Evolutionary conservation across 92 coral and sea anemone species (phyloP).

Genomic region (Paramuricea clavata): DNA sequence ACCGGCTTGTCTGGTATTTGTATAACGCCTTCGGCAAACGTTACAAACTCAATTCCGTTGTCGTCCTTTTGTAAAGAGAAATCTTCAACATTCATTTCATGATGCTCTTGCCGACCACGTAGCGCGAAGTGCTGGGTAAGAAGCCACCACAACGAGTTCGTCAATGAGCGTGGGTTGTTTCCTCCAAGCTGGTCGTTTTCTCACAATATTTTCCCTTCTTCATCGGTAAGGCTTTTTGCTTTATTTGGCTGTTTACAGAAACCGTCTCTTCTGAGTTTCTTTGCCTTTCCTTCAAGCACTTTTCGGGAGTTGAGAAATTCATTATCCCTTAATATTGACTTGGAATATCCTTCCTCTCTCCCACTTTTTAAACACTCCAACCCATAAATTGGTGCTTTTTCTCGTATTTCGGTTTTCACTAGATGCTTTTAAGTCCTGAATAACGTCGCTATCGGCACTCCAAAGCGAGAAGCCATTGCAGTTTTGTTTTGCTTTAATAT

Average conservation of each 20-base stretch:
- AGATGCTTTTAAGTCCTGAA: too few relatives aligned
- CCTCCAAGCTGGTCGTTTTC: constrained; percentile 43
- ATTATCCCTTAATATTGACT: too few relatives aligned
- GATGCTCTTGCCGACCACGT: constrained; percentile 60
- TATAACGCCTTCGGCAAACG: too few relatives aligned
- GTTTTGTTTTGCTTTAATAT: too few relatives aligned
- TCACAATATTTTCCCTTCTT: constrained; percentile 48
- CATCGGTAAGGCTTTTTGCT: background rate
- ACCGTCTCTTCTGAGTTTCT: constrained; percentile 7
- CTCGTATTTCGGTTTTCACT: too few relatives aligned
- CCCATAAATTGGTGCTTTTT: too few relatives aligned
- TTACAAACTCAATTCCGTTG: too few relatives aligned
- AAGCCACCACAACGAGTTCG: constrained; percentile 56
- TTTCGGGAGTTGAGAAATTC: constrained; percentile 9
- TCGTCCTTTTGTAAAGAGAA: constrained; percentile 10
- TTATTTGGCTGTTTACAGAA: constrained; percentile 3
- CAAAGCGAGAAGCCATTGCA: too few relatives aligned
- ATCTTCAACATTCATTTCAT: constrained; percentile 46
- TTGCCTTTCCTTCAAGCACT: constrained; percentile 25
- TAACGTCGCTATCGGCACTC: too few relatives aligned
- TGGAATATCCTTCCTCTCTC: too few relatives aligned
- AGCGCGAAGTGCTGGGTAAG: constrained; percentile 53
- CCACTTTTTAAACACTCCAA: too few relatives aligned
- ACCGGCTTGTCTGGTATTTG: too few relatives aligned
- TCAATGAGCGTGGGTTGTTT: constrained; percentile 19